Base-by-base conservation (phyloP, 2,113 vertebrate genomes). In the Haliaeetus leucogaster region DNA sequence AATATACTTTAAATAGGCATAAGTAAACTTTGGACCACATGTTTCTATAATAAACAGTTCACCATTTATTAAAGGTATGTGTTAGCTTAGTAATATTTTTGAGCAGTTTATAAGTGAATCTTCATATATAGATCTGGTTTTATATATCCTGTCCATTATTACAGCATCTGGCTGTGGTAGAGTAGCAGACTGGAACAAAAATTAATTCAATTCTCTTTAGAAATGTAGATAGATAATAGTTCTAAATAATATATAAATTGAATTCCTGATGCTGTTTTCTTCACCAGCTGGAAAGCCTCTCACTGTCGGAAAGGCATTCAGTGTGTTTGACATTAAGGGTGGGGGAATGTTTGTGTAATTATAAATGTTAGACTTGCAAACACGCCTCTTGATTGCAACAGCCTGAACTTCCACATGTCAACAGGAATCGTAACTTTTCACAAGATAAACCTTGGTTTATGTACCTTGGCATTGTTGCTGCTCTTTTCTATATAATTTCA, bases 271-370 rank as follows among this genome's bases (percentile, higher is more conserved):
- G 76, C 68, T 92, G 74, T 83, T 95, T 92, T 92, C 76, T 89
- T 90, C 86, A 86, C 72, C 94, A 97, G 95, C 90, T 97, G 96
- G 89, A 95, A 92, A 81, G 82, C 88, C 63, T 97, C 95, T 95
- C 47, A 38, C 77, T 92, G 82, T 86, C 9, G 1, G 78, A 89
- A 95, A 95, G 94, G 91, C 91, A 96, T 96, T 95, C 61, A 42
- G 77, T 45, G 10, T 95, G 61, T 95, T 97, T 97, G 95, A 92
- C 92, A 84, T 95, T 86, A 84, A 82, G 97, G 96, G 96, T 94
- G 94, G 95, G 94, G 89, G 94, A 97, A 95, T 97, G 89, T 97
- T 97, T 97, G 90, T 96, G 86, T 92, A 93, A 95, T 95, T 95
- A 92, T 95, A 91, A 97, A 95, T 92, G 95, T 95, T 95, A 94